phyloP scores from a whole-genome alignment of 2,797 vertebrate species.

The Enteromius anoplus region DNA sequence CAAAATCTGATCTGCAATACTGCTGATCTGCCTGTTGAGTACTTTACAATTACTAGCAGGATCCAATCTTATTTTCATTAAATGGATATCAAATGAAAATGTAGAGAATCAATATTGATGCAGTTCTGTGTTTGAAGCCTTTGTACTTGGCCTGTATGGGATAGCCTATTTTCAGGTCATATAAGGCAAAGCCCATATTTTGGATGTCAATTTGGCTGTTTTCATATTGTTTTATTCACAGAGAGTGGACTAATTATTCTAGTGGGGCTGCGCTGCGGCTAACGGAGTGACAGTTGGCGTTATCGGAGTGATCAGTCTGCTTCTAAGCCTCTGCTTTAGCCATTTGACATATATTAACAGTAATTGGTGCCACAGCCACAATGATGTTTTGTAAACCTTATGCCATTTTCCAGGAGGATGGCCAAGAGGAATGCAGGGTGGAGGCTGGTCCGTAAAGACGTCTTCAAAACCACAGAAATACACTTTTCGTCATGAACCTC shows the following conservation, averaged over 20 bases:
- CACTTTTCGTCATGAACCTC: slow-evolving; percentile 84
- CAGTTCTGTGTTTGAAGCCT: slow-evolving; percentile 38
- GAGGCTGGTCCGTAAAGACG: slow-evolving; percentile 84
- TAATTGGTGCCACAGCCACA: slow-evolving; percentile 83
- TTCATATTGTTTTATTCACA: slow-evolving; percentile 78
- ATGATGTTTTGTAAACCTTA: slow-evolving; percentile 82
- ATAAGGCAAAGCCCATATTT: slow-evolving; percentile 74
- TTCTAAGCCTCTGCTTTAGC: slow-evolving; percentile 66
- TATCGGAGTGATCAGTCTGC: slow-evolving; percentile 83
- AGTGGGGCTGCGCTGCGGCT: slow-evolving; percentile 71
- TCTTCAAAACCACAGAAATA: slow-evolving; percentile 77
- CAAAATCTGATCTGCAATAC: neutral
- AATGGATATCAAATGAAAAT: neutral
- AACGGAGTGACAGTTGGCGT: slow-evolving; percentile 83
- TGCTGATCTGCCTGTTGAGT: neutral
- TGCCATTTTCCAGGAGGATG: slow-evolving; percentile 88
- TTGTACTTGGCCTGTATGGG: slow-evolving; percentile 43
- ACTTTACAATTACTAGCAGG: neutral
- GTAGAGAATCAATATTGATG: slow-evolving; percentile 1
- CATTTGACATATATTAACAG: slow-evolving; percentile 81
- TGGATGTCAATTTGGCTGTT: slow-evolving; percentile 73
- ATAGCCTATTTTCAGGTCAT: slow-evolving; percentile 74
- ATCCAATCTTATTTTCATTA: slow-evolving; percentile 2
- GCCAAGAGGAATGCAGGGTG: slow-evolving; percentile 91
- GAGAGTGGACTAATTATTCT: slow-evolving; percentile 81